phyloP scores from a whole-genome alignment of 2,888 invertebrate genomes.

The Baronia brevicornis region DNA sequence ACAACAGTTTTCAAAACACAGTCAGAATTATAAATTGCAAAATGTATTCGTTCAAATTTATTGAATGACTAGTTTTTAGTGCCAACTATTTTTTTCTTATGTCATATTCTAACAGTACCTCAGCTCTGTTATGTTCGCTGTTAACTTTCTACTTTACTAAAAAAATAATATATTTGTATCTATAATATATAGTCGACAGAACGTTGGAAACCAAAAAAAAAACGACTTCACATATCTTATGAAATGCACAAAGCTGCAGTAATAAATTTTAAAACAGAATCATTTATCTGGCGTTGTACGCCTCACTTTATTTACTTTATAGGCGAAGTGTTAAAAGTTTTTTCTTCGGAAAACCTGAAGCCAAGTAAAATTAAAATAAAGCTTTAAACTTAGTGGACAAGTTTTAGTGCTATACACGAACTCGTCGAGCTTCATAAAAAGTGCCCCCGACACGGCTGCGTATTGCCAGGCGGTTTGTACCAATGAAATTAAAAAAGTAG shows the following conservation, averaged over 20 bases:
- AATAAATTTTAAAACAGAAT: slow-evolving; percentile 10
- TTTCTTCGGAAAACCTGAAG: slow-evolving; percentile 37
- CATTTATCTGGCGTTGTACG: slow-evolving; percentile 35
- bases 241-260: no score
- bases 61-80: no score
- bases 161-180: no score
- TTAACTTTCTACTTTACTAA: not conserved
- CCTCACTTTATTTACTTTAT: slow-evolving; percentile 49
- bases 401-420: slow-evolving; percentile 53
- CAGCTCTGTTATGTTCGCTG: no score
- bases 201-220: slow-evolving; percentile 7
- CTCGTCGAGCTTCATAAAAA: slow-evolving; percentile 52
- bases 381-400: slow-evolving; percentile 60
- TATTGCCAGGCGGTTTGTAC: slow-evolving; percentile 52
- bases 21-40: no score
- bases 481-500: slow-evolving; percentile 28
- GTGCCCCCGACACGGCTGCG: slow-evolving; percentile 45
- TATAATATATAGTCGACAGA: slow-evolving; percentile 1
- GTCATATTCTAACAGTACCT: no score
- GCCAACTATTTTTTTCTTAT: no score
- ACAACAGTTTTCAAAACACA: no score
- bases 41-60: no score
- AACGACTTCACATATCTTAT: no score
- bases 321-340: slow-evolving; percentile 48
- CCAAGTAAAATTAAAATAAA: slow-evolving; percentile 66